phyloP scores from a whole-genome alignment of 2,888 invertebrate species.

The Epinotia demarniana region DNA sequence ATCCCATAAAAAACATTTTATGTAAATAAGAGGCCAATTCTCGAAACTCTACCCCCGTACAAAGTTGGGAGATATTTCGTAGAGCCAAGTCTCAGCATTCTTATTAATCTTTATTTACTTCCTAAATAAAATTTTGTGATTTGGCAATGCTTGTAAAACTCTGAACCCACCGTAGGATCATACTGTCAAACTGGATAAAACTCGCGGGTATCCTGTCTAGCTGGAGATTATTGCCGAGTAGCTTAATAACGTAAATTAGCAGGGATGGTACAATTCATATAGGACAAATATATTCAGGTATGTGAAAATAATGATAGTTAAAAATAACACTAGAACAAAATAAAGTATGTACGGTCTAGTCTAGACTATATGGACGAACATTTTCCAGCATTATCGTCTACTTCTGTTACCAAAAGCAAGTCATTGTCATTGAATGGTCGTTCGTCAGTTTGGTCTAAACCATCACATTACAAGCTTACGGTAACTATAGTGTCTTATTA shows the following conservation, averaged over 20 bases:
- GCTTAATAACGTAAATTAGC: not conserved
- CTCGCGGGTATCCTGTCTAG: not conserved
- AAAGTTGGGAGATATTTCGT: too few species aligned
- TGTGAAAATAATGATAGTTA: too few species aligned
- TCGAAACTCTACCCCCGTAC: too few species aligned
- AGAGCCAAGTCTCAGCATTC: too few species aligned
- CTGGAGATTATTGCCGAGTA: not conserved
- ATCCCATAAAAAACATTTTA: too few species aligned
- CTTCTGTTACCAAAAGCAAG: not conserved
- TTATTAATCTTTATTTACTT: too few species aligned
- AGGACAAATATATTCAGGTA: too few species aligned
- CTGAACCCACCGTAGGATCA: not conserved
- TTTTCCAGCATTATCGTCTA: not conserved
- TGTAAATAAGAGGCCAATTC: too few species aligned
- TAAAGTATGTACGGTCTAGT: too few species aligned
- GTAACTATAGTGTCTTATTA: conserved; percentile 3
- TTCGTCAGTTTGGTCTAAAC: not conserved
- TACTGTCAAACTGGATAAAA: not conserved
- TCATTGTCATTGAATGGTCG: not conserved
- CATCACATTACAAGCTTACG: conserved; percentile 54
- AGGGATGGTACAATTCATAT: too few species aligned
- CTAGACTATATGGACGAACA: not conserved
- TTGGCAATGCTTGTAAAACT: not conserved
- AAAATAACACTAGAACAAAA: too few species aligned
- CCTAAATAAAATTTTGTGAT: too few species aligned